Percentiles rank a stretch among this genome's conserved stretches.
Conservation (phyloP, 1,140 invertebrate genomes). For the Tenebrio molitor region DNA sequence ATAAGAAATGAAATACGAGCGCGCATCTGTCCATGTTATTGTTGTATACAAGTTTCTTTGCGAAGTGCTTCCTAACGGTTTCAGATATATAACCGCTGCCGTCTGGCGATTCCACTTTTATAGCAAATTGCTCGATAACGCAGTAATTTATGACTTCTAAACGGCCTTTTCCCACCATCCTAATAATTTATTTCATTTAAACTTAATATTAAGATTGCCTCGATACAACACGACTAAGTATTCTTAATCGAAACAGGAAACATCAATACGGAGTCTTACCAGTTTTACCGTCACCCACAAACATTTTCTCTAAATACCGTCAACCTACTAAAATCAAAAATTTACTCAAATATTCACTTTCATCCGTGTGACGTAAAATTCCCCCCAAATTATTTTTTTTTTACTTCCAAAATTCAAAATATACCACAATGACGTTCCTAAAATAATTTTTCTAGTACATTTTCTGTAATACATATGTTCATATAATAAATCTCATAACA, state of each 20-base stretch:
- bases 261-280: background rate
- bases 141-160: conserved; percentile 58
- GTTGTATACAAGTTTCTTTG: conserved; percentile 59
- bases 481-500: no score
- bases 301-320: no score
- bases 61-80: conserved; percentile 57
- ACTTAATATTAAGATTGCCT: conserved; percentile 61
- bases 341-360: no score
- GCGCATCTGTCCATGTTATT: conserved; percentile 58
- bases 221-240: conserved; percentile 52
- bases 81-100: conserved; percentile 57
- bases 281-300: no score
- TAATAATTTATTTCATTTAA: conserved; percentile 62
- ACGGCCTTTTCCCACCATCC: conserved; percentile 49
- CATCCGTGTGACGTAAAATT: no score
- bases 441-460: no score
- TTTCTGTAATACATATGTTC: no score
- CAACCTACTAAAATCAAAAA: no score
- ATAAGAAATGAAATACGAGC: conserved; percentile 57
- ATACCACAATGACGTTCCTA: no score
- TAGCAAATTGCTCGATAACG: conserved; percentile 61
- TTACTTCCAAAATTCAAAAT: no score
- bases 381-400: no score
- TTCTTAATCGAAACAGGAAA: background rate
- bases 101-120: conserved; percentile 57